phyloP scores from a whole-genome alignment of 2,797 vertebrate genomes.

The Glossophaga mutica region DNA sequence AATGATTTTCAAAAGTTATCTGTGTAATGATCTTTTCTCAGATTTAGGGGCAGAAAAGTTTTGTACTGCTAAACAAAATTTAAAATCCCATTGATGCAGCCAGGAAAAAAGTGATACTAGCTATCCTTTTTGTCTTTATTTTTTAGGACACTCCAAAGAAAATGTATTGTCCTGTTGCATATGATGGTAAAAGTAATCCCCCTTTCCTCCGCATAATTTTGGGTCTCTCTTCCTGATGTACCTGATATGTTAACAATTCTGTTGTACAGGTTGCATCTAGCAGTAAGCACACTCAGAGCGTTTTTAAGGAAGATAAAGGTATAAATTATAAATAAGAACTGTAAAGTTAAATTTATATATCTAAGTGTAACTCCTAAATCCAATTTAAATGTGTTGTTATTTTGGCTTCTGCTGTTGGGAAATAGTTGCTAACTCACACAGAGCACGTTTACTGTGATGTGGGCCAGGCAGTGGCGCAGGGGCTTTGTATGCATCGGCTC shows the following conservation, averaged over 20 bases:
- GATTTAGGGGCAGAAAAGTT: background rate
- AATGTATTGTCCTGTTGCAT: background rate
- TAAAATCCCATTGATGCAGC: background rate
- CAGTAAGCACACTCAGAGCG: background rate
- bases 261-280: background rate
- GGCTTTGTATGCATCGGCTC: background rate
- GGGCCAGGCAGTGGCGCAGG: background rate
- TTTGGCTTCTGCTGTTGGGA: background rate
- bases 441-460: background rate
- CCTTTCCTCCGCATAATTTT: background rate
- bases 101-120: background rate
- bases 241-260: background rate
- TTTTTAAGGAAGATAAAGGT: conserved; percentile 13
- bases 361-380: background rate
- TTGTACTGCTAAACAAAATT: background rate
- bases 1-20: background rate
- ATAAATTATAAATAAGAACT: conserved; percentile 24
- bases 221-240: background rate
- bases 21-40: background rate
- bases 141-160: background rate
- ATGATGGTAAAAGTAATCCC: background rate
- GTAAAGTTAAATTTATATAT: background rate
- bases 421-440: background rate
- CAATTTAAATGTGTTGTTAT: background rate
- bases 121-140: conserved; percentile 1